phyloP scores from a whole-genome alignment of 2,888 invertebrate genomes.

The Rhamphomyia laevipes region DNA sequence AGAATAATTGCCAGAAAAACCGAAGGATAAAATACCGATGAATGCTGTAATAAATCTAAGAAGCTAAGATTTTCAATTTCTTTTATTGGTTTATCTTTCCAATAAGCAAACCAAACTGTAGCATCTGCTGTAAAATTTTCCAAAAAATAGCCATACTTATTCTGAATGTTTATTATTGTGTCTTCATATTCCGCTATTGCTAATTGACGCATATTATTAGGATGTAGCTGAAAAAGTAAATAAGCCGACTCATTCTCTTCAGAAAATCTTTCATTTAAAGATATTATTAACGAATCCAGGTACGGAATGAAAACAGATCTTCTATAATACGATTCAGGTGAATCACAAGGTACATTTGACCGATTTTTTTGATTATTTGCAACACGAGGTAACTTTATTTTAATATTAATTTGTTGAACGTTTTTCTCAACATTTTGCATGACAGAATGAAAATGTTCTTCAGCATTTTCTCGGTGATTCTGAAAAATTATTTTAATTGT shows the following conservation, averaged over 20 bases:
- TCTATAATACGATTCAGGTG: constrained; percentile 1
- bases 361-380: not conserved
- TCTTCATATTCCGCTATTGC: not conserved
- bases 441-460: not conserved
- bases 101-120: not conserved
- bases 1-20: not conserved
- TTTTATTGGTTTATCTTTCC: not conserved
- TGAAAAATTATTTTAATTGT: not conserved
- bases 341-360: constrained; percentile 1
- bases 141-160: not conserved
- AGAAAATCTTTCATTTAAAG: not conserved
- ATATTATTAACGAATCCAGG: not conserved
- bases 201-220: not conserved
- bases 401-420: not conserved
- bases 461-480: constrained; percentile 1
- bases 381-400: not conserved
- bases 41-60: not conserved
- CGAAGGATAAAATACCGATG: not conserved
- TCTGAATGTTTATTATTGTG: not conserved
- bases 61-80: not conserved
- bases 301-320: constrained; percentile 1
- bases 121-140: not conserved
- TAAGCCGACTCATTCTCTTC: not conserved
- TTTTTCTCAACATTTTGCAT: not conserved
- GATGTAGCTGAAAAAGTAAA: not conserved